Evolutionary conservation across 92 coral and sea anemone genomes (phyloP), one percentile per base, ranked within the genome.

Genomic region (Micromussa lordhowensis): DNA sequence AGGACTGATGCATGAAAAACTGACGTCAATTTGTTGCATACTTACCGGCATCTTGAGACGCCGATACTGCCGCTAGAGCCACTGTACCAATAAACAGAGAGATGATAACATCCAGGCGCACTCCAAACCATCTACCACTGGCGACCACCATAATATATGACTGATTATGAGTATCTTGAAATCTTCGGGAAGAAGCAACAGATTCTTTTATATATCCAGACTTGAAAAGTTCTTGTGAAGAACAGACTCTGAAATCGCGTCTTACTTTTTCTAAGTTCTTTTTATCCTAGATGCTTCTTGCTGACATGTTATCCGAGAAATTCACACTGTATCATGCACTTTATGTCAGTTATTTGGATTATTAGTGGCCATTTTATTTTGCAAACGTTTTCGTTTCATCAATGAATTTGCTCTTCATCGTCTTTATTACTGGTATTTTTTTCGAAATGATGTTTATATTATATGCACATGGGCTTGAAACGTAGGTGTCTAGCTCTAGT

Each of bases 81-180:
- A 64, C 86, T 32, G 76, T 44, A 2, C 76, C 77, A 34, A 70
- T 51, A 9, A 84, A 72, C 7, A 51, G 36, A 24, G 68, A 13
- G 29, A 48, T 17, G 6, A 84, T 51, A 19, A 84, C 53, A 21
- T 75, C 88, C n/a, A 73, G 5, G 22, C 79, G 79, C 0, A 73
- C 35, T 13, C 70, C 80, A 29, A 84, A 48, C 88, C 88, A 84
- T 24, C 81, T 54, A 1, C 29, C 68, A 31, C 88, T 57, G 22
- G 71, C 80, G 26, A 10, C 5, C 68, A 72, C 53, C 70, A 84
- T 49, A 58, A 49, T 28, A 57, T 19, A 84, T 28, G 68, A 59
- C 79, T 84, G 81, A 22, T 29, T 84, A 66, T 84, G 79, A 9
- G 30, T 28, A 51, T 84, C 81, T 75, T 84, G 88, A 31, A 28